Base-by-base conservation (phyloP, 2,797 vertebrate genomes). In the Phrynocephalus vlangalii region DNA sequence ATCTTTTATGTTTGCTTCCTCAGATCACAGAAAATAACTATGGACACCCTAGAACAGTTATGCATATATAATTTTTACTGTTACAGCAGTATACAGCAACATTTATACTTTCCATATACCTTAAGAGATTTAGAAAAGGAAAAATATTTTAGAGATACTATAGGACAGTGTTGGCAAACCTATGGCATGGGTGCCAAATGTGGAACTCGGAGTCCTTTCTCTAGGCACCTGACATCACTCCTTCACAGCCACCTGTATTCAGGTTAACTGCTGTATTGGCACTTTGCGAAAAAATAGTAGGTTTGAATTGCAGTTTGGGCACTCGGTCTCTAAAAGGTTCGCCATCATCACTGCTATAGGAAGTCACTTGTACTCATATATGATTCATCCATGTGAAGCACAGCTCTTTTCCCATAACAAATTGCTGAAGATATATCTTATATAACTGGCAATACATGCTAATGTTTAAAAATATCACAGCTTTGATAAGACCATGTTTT, bases 401-500 rank as follows among this genome's bases (percentile, higher is more conserved):
- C 7, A 73, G 18, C 30, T 16, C 48, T 71, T n/a, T 15, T n/a
- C 44, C 66, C 52, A 75, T 84, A 26, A 22, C 56, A 33, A 30
- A 68, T 38, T 75, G 5, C 44, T 67, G 9, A 44, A 38, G 20
- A 33, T 60, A 83, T 50, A 85, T 68, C n/a, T 50, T 60, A 87
- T 50, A 50, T 38, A 81, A 66, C 44, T 72, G 6, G 18, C 90
- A 89, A 84, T 73, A 92, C 2, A 15, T 73, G 67, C 22, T 85
- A 0, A 84, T 76, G 72, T 72, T 85, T 83, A 7, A 79, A 8
- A 3, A 13, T 30, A 30, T 48, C 30, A 15, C 50, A 63, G 66
- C 24, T 3, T 81, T n/a, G 83, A 52, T 84, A 75, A 89, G 2
- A 18, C 11, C 9, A 52, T 24, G 6, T 76, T 60, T 56, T 90